Evolutionary conservation across 2,888 invertebrate genomes (phyloP), one percentile per base, ranked within the genome.

Genomic region (Epinotia ramella): DNA sequence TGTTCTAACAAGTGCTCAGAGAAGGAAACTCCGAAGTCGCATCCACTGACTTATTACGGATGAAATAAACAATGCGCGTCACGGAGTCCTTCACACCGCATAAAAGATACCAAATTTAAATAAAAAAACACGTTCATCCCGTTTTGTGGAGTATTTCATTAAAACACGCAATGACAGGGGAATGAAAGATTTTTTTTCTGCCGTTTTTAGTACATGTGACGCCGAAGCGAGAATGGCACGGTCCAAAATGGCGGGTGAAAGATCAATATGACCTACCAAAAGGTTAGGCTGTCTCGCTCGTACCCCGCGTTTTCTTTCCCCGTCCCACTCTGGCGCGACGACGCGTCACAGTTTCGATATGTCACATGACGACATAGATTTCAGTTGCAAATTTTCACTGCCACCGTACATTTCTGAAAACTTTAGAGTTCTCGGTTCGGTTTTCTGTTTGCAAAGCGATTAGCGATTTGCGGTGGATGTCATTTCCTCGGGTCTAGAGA

Each of bases 251-350:
- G 94, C 93, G 94, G 94, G 91, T 92, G 92, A 93, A 92, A 94
- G 94, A 95, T 95, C 94, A 95, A 94, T 95, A 94, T 93, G 90
- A 93, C 87, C 92, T 88, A 92, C 92, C 91, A 88, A 93, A 94
- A 91, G 91, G 89, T 89, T 70, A 85, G 78, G 74, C 86, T 84
- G 53, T 91, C 91, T 79, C 86, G 81, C 78, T 92, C 86, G 59
- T 81, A 78, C 92, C 77, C 73, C 65, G 16, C 28, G 60, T 70
- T 82, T 82, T 73, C 76, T 82, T 81, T 73, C 73, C 63, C 79
- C 73, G 16, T 91, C 90, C 85, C 88, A 78, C 79, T 93, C 88
- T 82, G 84, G 82, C 91, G 87, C 85, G 84, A 84, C 84, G 85
- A 80, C 84, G 84, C 83, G 84, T 84, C 88, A 85, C 88, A 92